Percentiles rank a stretch among this genome's conserved stretches.
These are phyloP conservation scores for Spheniscus humboldti DNA, from an alignment of 2,797 vertebrate genomes.

Conservation along the genomic window DNA sequence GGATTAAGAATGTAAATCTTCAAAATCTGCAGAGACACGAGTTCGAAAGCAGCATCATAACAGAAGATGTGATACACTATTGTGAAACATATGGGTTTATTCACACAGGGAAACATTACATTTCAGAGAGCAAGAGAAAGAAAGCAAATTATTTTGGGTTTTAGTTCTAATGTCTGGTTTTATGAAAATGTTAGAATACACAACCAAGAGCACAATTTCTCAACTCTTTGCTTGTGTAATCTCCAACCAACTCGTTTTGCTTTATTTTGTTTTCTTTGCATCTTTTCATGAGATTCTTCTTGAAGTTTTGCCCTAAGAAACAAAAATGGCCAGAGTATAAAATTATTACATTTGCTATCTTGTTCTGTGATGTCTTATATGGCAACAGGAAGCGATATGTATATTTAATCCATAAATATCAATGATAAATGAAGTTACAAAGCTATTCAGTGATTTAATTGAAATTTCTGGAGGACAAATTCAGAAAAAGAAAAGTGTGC, in stretches of 20 bases:
- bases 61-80: fast-evolving
- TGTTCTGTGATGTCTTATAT: not conserved
- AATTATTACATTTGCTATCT: not conserved
- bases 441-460: not conserved
- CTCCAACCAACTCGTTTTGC: not conserved
- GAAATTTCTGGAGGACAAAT: not conserved
- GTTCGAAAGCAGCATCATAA: not conserved
- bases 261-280: not conserved
- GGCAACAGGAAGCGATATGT: not conserved
- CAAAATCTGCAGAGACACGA: not conserved
- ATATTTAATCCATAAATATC: not conserved
- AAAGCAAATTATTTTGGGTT: not conserved
- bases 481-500: not conserved
- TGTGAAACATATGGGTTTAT: not conserved
- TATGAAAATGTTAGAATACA: not conserved
- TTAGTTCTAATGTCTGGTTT: not conserved
- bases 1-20: not conserved
- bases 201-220: not conserved
- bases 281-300: not conserved
- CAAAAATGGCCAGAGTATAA: not conserved
- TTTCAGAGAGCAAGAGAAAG: not conserved
- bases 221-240: not conserved
- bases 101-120: not conserved
- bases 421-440: not conserved
- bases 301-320: not conserved